Base-by-base conservation (phyloP, 2,888 invertebrate genomes). In the Tetragonula carbonaria region DNA sequence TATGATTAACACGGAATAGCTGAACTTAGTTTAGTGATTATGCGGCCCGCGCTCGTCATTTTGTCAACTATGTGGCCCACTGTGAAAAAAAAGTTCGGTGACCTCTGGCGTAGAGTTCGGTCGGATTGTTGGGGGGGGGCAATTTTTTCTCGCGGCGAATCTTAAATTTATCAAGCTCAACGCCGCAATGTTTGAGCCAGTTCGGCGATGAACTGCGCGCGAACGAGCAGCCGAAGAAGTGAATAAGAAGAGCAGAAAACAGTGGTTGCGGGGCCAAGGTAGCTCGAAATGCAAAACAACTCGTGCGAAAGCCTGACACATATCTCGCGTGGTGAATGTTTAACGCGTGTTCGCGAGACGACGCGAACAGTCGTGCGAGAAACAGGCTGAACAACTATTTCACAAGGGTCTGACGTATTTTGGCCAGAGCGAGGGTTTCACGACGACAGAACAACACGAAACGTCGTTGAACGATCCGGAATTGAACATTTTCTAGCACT, bases 241-340 rank as follows among this genome's bases (percentile, higher is more conserved):
- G 51, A 28, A 45, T 23, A n/a, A 71, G 21, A 51, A 18, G 59
- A 57, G 53, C 11, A 51, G 14, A 57, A 62, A 63, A 33, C 23
- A 50, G 28, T 2, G 50, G 5, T 2, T 6, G 45, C 11, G 53
- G 2, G 6, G 23, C 18, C 28, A 18, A n/a, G 59, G 67, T 33
- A 28, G 23, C 28, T 18, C 28, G 63, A 77, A 76, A 71, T 33
- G 59, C 38, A 53, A 78, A 78, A 67, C 75, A 78, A 85, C 53
- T 78, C 74, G 59, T 21, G 79, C 55, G 67, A 80, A 81, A 77
- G 80, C 77, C 73, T 85, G 75, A 85, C 82, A 85, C 87, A 78
- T 76, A 86, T 78, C 78, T 79, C 59, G 62, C 67, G 55, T 65
- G 55, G 79, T 85, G 83, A 88, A 88, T 81, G 82, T 86, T 86